These are phyloP conservation scores for Meloidogyne hapla DNA, from an alignment of 1,140 invertebrate genomes.

Conservation along the genomic window DNA sequence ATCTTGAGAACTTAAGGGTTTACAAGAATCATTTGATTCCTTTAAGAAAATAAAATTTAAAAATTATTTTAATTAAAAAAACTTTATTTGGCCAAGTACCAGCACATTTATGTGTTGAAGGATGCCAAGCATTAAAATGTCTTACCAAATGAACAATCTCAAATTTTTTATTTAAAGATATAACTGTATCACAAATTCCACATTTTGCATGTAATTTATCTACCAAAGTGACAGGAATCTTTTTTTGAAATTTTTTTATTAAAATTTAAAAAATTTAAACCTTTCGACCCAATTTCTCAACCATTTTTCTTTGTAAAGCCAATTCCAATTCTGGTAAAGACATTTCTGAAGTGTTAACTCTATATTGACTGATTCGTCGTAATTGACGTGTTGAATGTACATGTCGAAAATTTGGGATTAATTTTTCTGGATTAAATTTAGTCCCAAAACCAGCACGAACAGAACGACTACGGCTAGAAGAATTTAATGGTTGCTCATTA, in stretches of 20 bases:
- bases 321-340: slow-evolving; percentile 50
- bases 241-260: slow-evolving; percentile 9
- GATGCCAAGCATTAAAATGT: slow-evolving; percentile 61
- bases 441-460: neutral
- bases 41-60: neutral
- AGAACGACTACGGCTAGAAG: neutral
- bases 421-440: neutral
- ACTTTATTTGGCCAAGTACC: slow-evolving; percentile 50
- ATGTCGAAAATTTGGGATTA: slow-evolving; percentile 35
- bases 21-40: slow-evolving; percentile 23
- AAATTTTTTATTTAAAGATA: slow-evolving; percentile 63
- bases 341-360: slow-evolving; percentile 61
- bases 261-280: neutral
- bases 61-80: neutral
- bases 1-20: slow-evolving; percentile 46
- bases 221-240: slow-evolving; percentile 60
- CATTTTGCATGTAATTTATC: slow-evolving; percentile 62
- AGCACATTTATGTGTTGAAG: slow-evolving; percentile 57
- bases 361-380: slow-evolving; percentile 53
- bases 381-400: slow-evolving; percentile 43
- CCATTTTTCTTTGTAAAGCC: slow-evolving; percentile 59
- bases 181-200: slow-evolving; percentile 57
- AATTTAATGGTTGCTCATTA: slow-evolving; percentile 29
- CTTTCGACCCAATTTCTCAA: slow-evolving; percentile 62
- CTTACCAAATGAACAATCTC: slow-evolving; percentile 62